Percentiles rank a stretch among this genome's conserved stretches.
Evolutionary conservation across 1,140 invertebrate genomes (phyloP).

Genomic region (Zaprionus lachaisei): DNA sequence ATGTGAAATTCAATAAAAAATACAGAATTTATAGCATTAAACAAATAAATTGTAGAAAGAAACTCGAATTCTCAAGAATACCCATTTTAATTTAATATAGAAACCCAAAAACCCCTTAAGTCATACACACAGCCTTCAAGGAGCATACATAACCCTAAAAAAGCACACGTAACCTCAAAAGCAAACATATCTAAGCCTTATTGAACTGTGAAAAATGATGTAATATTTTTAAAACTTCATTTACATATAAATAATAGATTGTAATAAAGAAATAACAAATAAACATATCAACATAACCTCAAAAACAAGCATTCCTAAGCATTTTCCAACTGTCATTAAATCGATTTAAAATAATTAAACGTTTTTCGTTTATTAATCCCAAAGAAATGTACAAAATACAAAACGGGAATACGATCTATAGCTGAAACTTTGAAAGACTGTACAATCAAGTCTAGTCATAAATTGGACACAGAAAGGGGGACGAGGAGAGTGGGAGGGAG

Average conservation of each 20-base stretch:
- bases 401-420: constrained; percentile 10
- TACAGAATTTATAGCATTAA: neutral
- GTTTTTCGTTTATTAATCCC: neutral
- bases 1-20: neutral
- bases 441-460: constrained; percentile 15
- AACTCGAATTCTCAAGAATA: neutral
- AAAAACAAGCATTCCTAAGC: neutral
- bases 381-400: neutral
- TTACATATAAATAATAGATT: no score
- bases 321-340: neutral
- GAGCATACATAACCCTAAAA: neutral
- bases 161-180: neutral
- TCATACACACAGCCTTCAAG: neutral
- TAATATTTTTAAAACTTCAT: no score
- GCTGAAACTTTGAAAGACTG: constrained; percentile 1
- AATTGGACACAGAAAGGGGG: neutral
- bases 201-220: no score
- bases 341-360: constrained; percentile 6
- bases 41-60: neutral
- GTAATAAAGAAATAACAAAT: neutral
- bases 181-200: no score
- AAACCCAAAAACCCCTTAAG: neutral
- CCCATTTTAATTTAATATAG: neutral
- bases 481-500: neutral
- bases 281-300: neutral